These are phyloP conservation scores for Rhinogobius similis DNA, from an alignment of 2,113 vertebrate species.

Conservation along the genomic window DNA sequence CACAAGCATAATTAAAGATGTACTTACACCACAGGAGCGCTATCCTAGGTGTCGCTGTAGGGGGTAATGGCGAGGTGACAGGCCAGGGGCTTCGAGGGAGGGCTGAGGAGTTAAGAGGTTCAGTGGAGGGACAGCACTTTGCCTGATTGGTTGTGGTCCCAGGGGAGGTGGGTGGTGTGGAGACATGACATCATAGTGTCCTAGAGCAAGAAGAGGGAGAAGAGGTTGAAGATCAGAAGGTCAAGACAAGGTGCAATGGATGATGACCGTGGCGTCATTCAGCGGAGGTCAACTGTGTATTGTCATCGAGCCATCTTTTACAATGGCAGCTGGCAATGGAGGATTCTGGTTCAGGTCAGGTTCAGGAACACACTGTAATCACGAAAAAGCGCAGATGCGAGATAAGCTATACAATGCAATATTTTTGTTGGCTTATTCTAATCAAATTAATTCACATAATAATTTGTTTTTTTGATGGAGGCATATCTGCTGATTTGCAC, in stretches of 20 bases:
- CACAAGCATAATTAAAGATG: slow-evolving; percentile 10
- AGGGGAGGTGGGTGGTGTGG: slow-evolving; percentile 37
- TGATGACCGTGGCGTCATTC: slow-evolving; percentile 22
- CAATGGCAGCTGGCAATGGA: not conserved
- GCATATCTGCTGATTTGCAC: not conserved
- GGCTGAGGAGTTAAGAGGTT: slow-evolving; percentile 59
- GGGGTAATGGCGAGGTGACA: slow-evolving; percentile 50
- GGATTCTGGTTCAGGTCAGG: not conserved
- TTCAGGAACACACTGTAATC: not conserved
- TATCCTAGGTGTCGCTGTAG: slow-evolving; percentile 28
- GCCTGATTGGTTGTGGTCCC: slow-evolving; percentile 61
- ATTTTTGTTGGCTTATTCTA: not conserved
- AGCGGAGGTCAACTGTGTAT: slow-evolving; percentile 28
- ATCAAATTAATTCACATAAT: too few species aligned
- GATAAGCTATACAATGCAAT: not conserved
- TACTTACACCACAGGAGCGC: slow-evolving; percentile 4
- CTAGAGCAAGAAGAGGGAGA: slow-evolving; percentile 6
- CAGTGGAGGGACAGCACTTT: slow-evolving; percentile 65
- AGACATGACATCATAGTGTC: slow-evolving; percentile 68
- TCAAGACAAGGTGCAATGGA: slow-evolving; percentile 16
- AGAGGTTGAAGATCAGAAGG: slow-evolving; percentile 38
- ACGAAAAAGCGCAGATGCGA: not conserved
- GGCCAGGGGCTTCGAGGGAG: slow-evolving; percentile 43
- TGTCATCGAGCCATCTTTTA: not conserved
- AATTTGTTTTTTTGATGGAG: too few species aligned